A percentile compares a stretch with the other conserved stretches of the same genome.
Evolutionary conservation across 2,797 vertebrate species (phyloP).

Genomic region (Nasua narica): DNA sequence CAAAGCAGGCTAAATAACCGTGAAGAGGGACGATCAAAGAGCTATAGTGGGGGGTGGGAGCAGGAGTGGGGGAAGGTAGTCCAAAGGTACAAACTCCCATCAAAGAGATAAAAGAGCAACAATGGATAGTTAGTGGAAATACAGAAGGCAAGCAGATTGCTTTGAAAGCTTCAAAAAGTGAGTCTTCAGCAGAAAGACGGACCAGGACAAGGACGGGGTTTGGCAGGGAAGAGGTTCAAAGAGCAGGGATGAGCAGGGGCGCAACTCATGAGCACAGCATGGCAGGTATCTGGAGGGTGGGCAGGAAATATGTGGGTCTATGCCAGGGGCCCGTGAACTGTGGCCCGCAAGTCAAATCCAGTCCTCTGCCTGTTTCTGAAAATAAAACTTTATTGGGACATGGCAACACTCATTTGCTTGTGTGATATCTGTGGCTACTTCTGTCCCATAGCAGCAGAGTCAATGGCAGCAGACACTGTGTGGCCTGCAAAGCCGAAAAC

Average conservation of each 20-base stretch:
- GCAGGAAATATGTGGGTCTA: background rate
- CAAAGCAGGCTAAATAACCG: background rate
- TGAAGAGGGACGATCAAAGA: background rate
- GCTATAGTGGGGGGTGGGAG: background rate
- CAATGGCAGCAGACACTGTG: background rate
- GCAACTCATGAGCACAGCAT: background rate
- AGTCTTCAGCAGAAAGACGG: background rate
- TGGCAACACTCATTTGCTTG: background rate
- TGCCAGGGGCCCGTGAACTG: background rate
- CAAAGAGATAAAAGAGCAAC: background rate
- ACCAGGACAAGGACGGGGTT: background rate
- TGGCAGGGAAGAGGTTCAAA: background rate
- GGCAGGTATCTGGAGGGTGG: background rate
- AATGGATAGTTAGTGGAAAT: background rate
- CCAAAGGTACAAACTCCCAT: background rate
- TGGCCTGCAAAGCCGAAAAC: background rate
- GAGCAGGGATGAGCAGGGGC: background rate
- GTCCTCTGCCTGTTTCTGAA: background rate
- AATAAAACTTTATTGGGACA: conserved; percentile 9
- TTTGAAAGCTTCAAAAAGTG: background rate
- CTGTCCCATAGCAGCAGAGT: background rate
- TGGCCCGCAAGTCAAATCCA: background rate
- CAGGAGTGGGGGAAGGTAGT: background rate
- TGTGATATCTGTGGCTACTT: background rate
- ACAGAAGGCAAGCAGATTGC: background rate